Base-by-base conservation (phyloP, 2,113 vertebrate genomes). In the Butorides virescens region DNA sequence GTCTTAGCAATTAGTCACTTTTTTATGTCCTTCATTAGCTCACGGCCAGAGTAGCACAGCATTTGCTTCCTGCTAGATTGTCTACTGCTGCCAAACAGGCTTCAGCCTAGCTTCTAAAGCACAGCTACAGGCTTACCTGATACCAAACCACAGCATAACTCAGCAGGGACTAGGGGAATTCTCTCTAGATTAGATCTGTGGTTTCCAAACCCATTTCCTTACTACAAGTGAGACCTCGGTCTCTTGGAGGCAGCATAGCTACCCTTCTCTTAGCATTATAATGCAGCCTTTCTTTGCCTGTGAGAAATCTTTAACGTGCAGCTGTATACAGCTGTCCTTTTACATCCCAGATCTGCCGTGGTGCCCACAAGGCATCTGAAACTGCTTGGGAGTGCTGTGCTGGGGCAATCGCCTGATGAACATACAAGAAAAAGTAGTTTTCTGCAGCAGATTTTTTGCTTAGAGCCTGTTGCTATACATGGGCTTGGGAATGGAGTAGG, bases 261-360 rank as follows among this genome's bases (percentile, higher is more conserved):
- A 46, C 59, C 13, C 72, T 79, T 70, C 27, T 62, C 27, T 42
- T n/a, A 66, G 71, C 2, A 0, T 49, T 72, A 39, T 67, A 92
- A 73, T 50, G 77, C 86, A 74, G 86, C 76, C 92, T 93, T 89
- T 92, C 91, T 95, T 91, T 89, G 78, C 37, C 36, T 37, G 39
- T 67, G 79, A 88, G 61, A 44, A 92, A 59, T 37, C 5, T 25
- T 52, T 14, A 46, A 32, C 6, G 1, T 30, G 27, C 92, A 93
- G 92, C 95, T 96, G 94, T 44, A 21, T 49, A 47, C 90, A 94
- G 83, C 92, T 97, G 93, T 86, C 56, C 25, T 74, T 47, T 77
- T 72, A 44, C 68, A 84, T 37, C 59, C 34, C 15, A 25, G 26
- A 44, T 61, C 58, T 68, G 61, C 93, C 2, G 2, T 32, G 66